Base-by-base conservation (phyloP, 1,140 invertebrate genomes). In the Papilio helenus region DNA sequence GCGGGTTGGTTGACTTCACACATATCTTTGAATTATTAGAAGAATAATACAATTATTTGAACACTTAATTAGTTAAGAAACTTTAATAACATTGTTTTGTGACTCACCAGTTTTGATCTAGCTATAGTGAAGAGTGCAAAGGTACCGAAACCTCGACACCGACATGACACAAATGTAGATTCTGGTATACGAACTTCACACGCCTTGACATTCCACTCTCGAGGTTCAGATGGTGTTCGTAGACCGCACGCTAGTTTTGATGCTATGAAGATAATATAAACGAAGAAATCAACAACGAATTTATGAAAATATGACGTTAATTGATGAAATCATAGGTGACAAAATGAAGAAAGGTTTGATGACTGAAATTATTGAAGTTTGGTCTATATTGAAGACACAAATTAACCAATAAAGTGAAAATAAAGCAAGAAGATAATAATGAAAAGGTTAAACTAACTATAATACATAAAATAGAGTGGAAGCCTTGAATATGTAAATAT, bases 131-230 rank as follows among this genome's bases (percentile, higher is more conserved):
- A 90, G 5, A 93, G 84, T 0, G 87, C 92, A 16, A 86, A 90
- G 0, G 92, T 92, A 12, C 88, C 92, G 14, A 92, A 79, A 0
- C 90, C 91, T 18, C 86, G 85, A 73, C 92, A 93, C 8, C 89
- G 84, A 80, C 92, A 93, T 1, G 87, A 83, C 16, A 92, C 88
- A 55, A 89, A 87, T 2, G 86, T 85, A 0, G 87, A 82, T 74
- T 92, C 90, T 0, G 91, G 87, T 14, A 93, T 86, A 9, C 88
- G 86, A 42, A 92, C 89, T 39, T 94, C 92, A 39, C 92, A 94
- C 2, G 87, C 85, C 55, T 87, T 87, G 0, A 86, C 88, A 46
- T 82, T 83, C 92, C 92, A 94, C 0, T 84, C 81, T 7, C 86
- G 76, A 0, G 91, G 91, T 44, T 93, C 87, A 0, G 81, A 78